phyloP scores from a whole-genome alignment of 2,113 vertebrate species.

The Scartelaos histophorus region DNA sequence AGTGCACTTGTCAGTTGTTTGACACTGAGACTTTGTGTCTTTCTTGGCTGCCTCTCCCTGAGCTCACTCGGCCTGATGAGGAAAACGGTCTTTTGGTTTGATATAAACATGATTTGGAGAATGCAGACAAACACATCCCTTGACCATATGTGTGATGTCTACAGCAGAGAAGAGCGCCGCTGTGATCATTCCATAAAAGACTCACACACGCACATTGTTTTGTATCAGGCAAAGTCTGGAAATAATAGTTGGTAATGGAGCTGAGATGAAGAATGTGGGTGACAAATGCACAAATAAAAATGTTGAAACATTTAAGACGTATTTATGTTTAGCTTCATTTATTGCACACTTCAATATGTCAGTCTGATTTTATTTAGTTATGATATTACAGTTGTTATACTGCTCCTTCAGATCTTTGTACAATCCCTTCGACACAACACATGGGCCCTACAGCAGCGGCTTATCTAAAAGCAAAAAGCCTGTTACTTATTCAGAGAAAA shows the following conservation, averaged over 20 bases:
- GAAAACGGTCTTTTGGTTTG: conserved; percentile 15
- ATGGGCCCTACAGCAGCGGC: conserved; percentile 13
- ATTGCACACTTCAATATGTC: background rate
- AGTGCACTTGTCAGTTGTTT: background rate
- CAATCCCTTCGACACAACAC: background rate
- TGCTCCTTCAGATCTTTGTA: background rate
- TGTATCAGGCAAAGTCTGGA: conserved; percentile 76
- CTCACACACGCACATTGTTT: conserved; percentile 68
- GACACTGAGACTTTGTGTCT: background rate
- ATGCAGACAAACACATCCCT: conserved; percentile 52
- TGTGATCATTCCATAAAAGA: conserved; percentile 63
- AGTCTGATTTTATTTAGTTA: background rate
- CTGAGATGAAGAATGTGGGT: conserved; percentile 63
- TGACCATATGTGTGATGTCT: conserved; percentile 57
- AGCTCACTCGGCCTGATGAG: conserved; percentile 13
- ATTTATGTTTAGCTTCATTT: background rate
- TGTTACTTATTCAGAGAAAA: conserved; percentile 48
- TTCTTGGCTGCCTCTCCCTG: conserved; percentile 4
- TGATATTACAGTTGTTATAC: background rate
- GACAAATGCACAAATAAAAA: conserved; percentile 31
- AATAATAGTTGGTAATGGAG: conserved; percentile 69
- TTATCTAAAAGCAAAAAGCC: conserved; percentile 48
- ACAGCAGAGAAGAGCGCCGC: conserved; percentile 48
- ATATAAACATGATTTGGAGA: conserved; percentile 55
- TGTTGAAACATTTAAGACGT: conserved; percentile 4